Conservation (phyloP, 1,140 invertebrate genomes). For the Papilio xuthus region DNA sequence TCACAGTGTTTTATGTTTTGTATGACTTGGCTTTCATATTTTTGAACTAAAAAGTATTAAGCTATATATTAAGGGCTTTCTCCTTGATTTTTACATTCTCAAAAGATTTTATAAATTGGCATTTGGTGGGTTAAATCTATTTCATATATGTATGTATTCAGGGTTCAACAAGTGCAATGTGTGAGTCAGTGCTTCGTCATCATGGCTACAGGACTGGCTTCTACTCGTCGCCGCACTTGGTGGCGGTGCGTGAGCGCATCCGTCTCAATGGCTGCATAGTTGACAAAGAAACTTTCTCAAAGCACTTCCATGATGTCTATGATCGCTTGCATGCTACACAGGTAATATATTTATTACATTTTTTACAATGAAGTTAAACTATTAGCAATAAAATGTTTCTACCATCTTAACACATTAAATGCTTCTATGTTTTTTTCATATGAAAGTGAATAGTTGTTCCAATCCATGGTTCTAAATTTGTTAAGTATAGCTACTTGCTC, state of each 20-base stretch:
- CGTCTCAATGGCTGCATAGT: conserved; percentile 93
- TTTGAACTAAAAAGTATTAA: too few species aligned
- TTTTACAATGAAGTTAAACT: background rate
- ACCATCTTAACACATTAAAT: background rate
- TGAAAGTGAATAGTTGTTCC: too few species aligned
- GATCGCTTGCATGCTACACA: conserved; percentile 60
- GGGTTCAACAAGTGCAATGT: conserved; percentile 96
- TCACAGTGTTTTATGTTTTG: too few species aligned
- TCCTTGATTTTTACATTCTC: too few species aligned
- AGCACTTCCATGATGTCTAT: conserved; percentile 94
- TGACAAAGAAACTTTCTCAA: conserved; percentile 86
- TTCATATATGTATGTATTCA: conserved; percentile 45
- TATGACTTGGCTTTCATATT: too few species aligned
- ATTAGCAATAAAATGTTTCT: background rate
- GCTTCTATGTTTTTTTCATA: too few species aligned
- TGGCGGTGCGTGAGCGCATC: conserved; percentile 96
- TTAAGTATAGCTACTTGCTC: too few species aligned
- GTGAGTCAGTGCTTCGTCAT: conserved; percentile 93
- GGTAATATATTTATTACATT: conserved; percentile 47
- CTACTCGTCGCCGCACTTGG: conserved; percentile 97
- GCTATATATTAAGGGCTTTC: too few species aligned
- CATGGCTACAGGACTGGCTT: conserved; percentile 96
- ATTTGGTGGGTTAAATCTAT: background rate
- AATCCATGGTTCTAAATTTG: too few species aligned
- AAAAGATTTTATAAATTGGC: background rate